Base-by-base conservation (phyloP, 2,113 vertebrate species). In the Sinocyclocheilus anshuiensis region DNA sequence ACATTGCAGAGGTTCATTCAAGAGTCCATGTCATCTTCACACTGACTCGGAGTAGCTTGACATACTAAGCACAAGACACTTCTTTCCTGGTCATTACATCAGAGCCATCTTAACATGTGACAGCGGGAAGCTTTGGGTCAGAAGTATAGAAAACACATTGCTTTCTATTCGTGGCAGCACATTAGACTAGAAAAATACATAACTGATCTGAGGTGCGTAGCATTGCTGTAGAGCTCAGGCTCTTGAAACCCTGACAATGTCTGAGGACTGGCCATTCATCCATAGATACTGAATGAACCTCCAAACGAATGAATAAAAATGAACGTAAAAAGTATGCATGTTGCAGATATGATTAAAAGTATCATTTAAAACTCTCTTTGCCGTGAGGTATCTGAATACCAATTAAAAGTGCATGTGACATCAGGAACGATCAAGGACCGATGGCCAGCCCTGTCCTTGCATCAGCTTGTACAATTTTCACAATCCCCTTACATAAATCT, bases 111-210 rank as follows among this genome's bases (percentile, higher is more conserved):
- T 69, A 81, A 67, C 72, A 36, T 65, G 65, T 76, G 67, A 87
- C 71, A 59, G 57, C 50, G 77, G 81, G 45, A 77, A 79, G 61
- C 77, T 63, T 78, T 83, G 78, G 72, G 36, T 29, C 65, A 80
- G 15, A 12, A 12, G 59, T 18, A 72, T 7, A 18, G 20, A 82
- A 63, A 53, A 55, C 53, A 69, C 78, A 89, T 59, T 72, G 81
- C 82, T 87, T 87, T 85, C 90, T 72, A 84, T 84, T 87, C 84
- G 63, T 84, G 86, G 81, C 89, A 89, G 12, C 88, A 91, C 80
- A 86, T 92, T 83, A 88, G 86, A 86, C 91, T 88, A 81, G 74
- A 88, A 88, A 92, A 89, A 93, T 88, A 90, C 90, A 75, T 83
- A 72, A 89, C 57, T 57, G 24, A 83, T n/a, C 57, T 42, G 88